These are phyloP conservation scores for Odontamblyopus lacepedii DNA, from an alignment of 2,797 vertebrate species.

Conservation along the genomic window DNA sequence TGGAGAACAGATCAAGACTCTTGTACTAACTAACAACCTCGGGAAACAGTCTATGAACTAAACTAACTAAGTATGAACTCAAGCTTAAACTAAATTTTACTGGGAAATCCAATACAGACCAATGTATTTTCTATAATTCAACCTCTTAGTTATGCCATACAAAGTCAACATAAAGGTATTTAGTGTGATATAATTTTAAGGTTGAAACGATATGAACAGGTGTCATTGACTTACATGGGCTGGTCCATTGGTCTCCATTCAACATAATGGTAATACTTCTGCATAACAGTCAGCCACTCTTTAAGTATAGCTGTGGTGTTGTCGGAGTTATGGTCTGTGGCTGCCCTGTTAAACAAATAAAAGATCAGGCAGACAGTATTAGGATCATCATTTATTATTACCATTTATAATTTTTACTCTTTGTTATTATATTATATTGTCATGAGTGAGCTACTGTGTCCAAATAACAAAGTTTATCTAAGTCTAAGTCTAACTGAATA, in stretches of 20 bases:
- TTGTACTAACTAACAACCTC: background rate
- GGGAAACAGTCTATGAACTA: background rate
- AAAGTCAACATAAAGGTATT: background rate
- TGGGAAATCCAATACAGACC: background rate
- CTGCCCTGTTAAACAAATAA: constrained; percentile 79
- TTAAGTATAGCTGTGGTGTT: constrained; percentile 87
- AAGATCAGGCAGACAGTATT: background rate
- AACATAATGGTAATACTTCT: constrained; percentile 84
- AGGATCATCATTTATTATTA: background rate
- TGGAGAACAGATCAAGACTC: constrained; percentile 45
- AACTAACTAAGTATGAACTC: background rate
- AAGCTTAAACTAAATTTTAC: background rate
- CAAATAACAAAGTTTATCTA: too few species aligned
- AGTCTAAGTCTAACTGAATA: too few species aligned
- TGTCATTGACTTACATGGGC: constrained; percentile 75
- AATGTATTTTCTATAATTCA: background rate
- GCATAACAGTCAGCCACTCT: constrained; percentile 88
- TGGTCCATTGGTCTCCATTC: constrained; percentile 87
- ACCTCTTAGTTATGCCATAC: background rate
- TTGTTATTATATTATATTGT: too few species aligned
- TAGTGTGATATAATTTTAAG: background rate
- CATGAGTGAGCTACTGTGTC: too few species aligned
- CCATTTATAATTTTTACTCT: too few species aligned
- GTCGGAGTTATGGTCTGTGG: constrained; percentile 92
- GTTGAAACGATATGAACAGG: background rate